phyloP scores from a whole-genome alignment of 2,797 vertebrate species.

The Paratrypauchen microcephalus region DNA sequence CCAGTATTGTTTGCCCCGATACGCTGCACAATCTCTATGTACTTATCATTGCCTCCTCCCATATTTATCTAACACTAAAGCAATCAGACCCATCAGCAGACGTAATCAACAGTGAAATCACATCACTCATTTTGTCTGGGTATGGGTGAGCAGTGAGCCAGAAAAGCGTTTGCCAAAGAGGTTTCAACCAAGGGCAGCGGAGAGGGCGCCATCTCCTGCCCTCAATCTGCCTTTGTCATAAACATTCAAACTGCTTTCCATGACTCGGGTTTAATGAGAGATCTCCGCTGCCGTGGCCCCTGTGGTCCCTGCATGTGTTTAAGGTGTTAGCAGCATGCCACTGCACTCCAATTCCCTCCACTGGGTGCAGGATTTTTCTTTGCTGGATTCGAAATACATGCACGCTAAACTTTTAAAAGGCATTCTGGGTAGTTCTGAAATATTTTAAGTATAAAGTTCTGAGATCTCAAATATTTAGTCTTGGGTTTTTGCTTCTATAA shows the following conservation, averaged over 20 bases:
- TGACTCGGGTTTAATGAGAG: conserved; percentile 48
- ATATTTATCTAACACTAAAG: conserved; percentile 75
- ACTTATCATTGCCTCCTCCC: conserved; percentile 64
- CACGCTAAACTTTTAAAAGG: conserved; percentile 29
- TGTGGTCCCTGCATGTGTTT: conserved; percentile 34
- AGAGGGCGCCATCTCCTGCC: conserved; percentile 43
- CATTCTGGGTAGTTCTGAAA: too few relatives aligned
- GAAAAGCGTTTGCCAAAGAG: conserved; percentile 70
- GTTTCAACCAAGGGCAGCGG: conserved; percentile 60
- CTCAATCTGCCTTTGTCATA: conserved; percentile 41
- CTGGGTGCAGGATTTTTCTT: conserved; percentile 27
- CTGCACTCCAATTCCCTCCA: conserved; percentile 39
- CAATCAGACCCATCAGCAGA: conserved; percentile 70
- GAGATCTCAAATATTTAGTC: too few relatives aligned
- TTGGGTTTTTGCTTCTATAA: too few relatives aligned
- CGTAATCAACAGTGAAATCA: conserved; percentile 79
- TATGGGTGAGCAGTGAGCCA: conserved; percentile 74
- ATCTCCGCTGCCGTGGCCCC: conserved; percentile 29
- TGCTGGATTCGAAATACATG: conserved; percentile 23
- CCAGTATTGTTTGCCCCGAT: conserved; percentile 70
- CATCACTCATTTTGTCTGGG: conserved; percentile 66
- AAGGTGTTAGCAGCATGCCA: conserved; percentile 42
- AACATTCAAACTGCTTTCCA: conserved; percentile 46
- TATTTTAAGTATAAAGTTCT: too few relatives aligned
- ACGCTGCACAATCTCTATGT: conserved; percentile 32